Percentiles rank a stretch among this genome's conserved stretches.
Evolutionary conservation across 37 sponge, comb jelly and placozoan species (phyloP).

Genomic region (Aplysina aerophoba): DNA sequence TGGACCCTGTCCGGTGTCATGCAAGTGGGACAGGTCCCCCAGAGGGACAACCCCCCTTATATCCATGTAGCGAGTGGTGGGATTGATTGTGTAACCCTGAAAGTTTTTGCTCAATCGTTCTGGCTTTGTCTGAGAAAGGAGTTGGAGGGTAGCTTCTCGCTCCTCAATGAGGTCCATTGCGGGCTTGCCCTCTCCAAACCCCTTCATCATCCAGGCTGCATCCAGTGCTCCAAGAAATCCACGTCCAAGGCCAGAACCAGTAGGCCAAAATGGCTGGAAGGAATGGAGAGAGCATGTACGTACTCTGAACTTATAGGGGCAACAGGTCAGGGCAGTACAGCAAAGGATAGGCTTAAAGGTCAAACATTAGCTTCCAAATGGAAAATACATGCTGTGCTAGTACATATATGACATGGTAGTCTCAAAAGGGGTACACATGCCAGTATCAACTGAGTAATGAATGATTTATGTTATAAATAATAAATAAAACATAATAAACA

Average conservation of each 20-base stretch:
- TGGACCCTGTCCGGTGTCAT: constrained; percentile 56
- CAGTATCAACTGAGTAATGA: too few relatives aligned
- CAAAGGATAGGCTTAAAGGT: too few relatives aligned
- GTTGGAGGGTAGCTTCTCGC: constrained; percentile 73
- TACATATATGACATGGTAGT: too few relatives aligned
- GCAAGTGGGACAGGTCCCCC: constrained; percentile 62
- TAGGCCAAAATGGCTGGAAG: constrained; percentile 95
- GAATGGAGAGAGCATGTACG: not conserved
- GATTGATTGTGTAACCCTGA: constrained; percentile 82
- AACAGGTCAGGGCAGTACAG: too few relatives aligned
- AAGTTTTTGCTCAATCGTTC: constrained; percentile 64
- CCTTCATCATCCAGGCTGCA: constrained; percentile 95
- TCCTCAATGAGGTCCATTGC: constrained; percentile 78
- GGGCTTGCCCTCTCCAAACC: constrained; percentile 57
- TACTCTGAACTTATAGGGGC: too few relatives aligned
- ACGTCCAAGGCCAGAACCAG: constrained; percentile 89
- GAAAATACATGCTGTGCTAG: too few relatives aligned
- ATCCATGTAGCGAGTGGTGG: constrained; percentile 80
- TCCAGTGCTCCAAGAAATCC: constrained; percentile 91
- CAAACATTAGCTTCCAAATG: too few relatives aligned
- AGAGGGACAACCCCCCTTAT: constrained; percentile 57
- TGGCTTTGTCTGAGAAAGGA: constrained; percentile 84
- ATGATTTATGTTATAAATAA: too few relatives aligned
- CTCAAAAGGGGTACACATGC: too few relatives aligned
- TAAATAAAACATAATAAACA: too few relatives aligned